Evolutionary conservation across 2,113 vertebrate species (phyloP).

Genomic region (Plotosus lineatus): DNA sequence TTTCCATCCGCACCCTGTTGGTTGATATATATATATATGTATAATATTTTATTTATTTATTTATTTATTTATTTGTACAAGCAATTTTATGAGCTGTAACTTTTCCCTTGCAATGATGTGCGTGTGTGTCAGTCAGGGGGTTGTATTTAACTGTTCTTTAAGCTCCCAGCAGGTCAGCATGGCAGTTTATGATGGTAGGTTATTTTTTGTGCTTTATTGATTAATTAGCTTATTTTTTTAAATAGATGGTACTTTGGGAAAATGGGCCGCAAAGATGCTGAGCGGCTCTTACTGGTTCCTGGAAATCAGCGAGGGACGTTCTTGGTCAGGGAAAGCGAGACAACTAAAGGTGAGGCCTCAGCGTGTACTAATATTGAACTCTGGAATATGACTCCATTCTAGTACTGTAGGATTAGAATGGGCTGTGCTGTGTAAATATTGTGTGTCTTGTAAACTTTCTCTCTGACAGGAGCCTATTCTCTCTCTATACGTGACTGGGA

Average conservation of each 20-base stretch:
- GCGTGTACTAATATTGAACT: not conserved
- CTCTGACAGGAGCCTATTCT: constrained; percentile 87
- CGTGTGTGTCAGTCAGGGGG: too few relatives aligned
- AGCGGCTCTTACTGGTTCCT: constrained; percentile 90
- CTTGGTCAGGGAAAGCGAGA: constrained; percentile 96
- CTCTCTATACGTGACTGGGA: constrained; percentile 99
- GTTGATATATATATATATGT: too few relatives aligned
- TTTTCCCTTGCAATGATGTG: not conserved
- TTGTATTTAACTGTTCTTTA: not conserved
- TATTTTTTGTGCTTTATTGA: constrained; percentile 30
- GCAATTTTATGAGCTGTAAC: not conserved
- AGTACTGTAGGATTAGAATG: not conserved
- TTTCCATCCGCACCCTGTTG: too few relatives aligned
- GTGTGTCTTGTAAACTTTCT: not conserved
- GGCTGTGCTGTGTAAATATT: not conserved
- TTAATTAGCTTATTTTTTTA: not conserved
- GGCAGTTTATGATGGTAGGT: not conserved
- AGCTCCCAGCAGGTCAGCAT: not conserved
- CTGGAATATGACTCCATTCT: too few relatives aligned
- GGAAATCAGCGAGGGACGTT: constrained; percentile 94
- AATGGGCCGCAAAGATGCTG: constrained; percentile 98
- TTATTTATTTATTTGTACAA: not conserved
- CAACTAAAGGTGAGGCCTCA: constrained; percentile 88
- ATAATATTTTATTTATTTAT: not conserved
- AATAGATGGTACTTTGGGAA: constrained; percentile 99